Evolutionary conservation across 2,888 invertebrate species (phyloP).

Genomic region (Spodoptera littoralis): DNA sequence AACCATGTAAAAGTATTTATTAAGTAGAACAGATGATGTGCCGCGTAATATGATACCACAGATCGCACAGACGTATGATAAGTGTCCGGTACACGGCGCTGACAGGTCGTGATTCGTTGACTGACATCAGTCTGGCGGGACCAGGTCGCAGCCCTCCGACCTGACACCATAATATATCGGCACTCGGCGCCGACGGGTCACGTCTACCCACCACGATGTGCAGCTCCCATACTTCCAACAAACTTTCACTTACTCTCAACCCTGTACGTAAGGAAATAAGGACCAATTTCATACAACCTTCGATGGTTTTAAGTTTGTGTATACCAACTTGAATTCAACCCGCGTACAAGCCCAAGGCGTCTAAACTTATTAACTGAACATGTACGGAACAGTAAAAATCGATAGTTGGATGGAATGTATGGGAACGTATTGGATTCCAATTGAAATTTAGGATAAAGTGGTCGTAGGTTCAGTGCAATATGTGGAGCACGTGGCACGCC

Average conservation of each 20-base stretch:
- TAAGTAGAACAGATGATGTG: no score
- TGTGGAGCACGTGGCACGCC: no score
- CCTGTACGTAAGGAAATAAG: slow-evolving; percentile 15
- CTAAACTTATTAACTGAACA: slow-evolving; percentile 74
- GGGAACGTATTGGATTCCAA: slow-evolving; percentile 45
- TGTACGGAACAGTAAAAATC: slow-evolving; percentile 59
- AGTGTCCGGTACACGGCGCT: slow-evolving; percentile 7
- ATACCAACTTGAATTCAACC: slow-evolving; percentile 55
- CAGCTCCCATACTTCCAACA: slow-evolving; percentile 37
- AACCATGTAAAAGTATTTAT: no score
- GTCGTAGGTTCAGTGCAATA: neutral
- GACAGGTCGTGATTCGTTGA: slow-evolving; percentile 30
- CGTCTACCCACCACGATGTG: slow-evolving; percentile 59
- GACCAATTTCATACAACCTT: slow-evolving; percentile 22
- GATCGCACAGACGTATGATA: neutral
- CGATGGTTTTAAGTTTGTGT: slow-evolving; percentile 5
- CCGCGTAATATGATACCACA: no score
- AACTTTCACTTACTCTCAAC: slow-evolving; percentile 11
- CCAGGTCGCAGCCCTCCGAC: slow-evolving; percentile 31
- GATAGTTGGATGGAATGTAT: slow-evolving; percentile 59
- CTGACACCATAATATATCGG: slow-evolving; percentile 56
- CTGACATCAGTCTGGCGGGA: slow-evolving; percentile 36
- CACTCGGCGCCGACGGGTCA: slow-evolving; percentile 58
- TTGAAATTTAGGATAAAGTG: slow-evolving; percentile 50
- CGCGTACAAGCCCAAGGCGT: slow-evolving; percentile 64